A percentile compares a stretch with the other conserved stretches of the same genome.
Evolutionary conservation across 2,113 vertebrate genomes (phyloP).

Genomic region (Pimephales promelas): DNA sequence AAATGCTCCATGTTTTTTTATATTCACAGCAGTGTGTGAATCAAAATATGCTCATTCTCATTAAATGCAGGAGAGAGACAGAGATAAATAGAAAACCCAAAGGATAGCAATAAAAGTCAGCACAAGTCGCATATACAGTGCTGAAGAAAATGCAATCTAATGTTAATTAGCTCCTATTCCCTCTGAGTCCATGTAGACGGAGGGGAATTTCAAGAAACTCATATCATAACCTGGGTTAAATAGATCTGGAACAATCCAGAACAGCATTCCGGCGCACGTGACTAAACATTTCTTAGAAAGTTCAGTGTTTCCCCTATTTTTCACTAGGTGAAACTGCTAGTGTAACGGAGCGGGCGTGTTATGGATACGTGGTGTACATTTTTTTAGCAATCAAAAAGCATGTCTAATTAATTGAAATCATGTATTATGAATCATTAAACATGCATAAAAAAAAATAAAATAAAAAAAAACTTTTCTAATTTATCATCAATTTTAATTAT

Average conservation of each 20-base stretch:
- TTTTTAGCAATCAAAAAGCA: too few species aligned
- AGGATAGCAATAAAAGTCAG: conserved; percentile 2
- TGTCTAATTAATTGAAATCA: too few species aligned
- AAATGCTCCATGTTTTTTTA: conserved; percentile 35
- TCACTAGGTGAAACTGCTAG: too few species aligned
- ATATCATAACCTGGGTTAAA: conserved; percentile 9
- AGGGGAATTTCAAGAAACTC: not conserved
- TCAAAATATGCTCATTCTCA: conserved; percentile 33
- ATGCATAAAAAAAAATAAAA: too few species aligned
- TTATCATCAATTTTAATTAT: too few species aligned
- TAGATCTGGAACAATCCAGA: not conserved
- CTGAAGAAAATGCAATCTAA: not conserved
- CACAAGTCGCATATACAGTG: not conserved
- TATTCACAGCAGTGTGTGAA: conserved; percentile 17
- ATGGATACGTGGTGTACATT: too few species aligned
- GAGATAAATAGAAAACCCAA: conserved; percentile 18
- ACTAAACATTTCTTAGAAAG: not conserved
- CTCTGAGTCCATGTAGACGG: not conserved
- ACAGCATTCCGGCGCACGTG: not conserved
- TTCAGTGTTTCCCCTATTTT: too few species aligned
- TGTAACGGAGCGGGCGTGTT: too few species aligned
- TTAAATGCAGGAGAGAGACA: conserved; percentile 26
- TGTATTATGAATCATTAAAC: too few species aligned
- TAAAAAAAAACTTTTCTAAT: too few species aligned
- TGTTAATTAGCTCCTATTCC: not conserved